Evolutionary conservation across 2,888 invertebrate genomes (phyloP), one percentile per base, ranked within the genome.

Genomic region (Lasioglossum calceatum): DNA sequence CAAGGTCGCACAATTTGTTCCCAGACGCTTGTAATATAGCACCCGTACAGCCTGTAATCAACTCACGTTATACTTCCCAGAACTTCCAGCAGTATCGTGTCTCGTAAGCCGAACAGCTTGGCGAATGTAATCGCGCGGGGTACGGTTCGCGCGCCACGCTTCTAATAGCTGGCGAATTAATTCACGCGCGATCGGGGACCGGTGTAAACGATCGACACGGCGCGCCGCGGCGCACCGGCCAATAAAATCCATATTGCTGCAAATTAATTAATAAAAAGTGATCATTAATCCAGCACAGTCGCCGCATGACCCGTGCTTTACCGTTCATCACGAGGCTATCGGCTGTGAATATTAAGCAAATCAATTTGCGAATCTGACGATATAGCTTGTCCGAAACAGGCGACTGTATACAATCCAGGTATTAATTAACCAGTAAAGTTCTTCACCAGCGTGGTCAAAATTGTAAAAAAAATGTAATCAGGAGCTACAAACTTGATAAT

Each of bases 281-380:
- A 67, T 75, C 39, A 74, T 84, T 80, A 67, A 79, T 73, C 36
- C 61, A 2, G 73, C 23, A 70, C 76, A 61, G 77, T 58, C 36
- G 23, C 4, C 39, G n/a, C 50, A 8, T 8, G n/a, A n/a, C 12
- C 58, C 8, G 36, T 23, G n/a, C n/a, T 16, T 12, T 36, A 36
- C 39, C 81, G 77, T 76, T 85, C 67, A 72, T 78, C 72, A 54
- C 32, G 32, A 39, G 58, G 32, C 64, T n/a, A 27, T 44, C 75
- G 32, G 39, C 36, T 54, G 19, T n/a, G 75, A 83, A 83, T 84
- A 77, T 77, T 79, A 85, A 85, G 77, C 84, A 73, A 73, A 64
- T 77, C 47, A 67, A 79, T 79, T 50, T 64, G 61, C 77, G 70
- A 14, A 42, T 39, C 23, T 23, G 42, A 72, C 23, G n/a, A 64